Evolutionary conservation across 2,888 invertebrate genomes (phyloP), one percentile per base, ranked within the genome.

Genomic region (Tenthredo mesomela): DNA sequence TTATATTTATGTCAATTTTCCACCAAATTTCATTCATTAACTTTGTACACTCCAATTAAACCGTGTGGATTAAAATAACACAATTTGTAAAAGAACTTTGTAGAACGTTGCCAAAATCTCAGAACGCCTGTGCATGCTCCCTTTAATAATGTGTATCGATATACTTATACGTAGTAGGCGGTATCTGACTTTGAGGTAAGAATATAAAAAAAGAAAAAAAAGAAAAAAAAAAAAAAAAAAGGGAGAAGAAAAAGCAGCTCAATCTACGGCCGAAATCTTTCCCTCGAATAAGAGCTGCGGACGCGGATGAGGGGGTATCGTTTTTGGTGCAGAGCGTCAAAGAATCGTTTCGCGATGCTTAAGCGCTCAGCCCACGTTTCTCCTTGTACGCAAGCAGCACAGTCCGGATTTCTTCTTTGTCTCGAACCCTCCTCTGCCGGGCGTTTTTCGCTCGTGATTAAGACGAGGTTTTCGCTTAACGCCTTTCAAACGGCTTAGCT

Each of bases 381-480:
- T 73, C 25, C 47, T n/a, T 77, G 77, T 77, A 77, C 61, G 67
- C 67, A 67, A 25, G 67, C 12, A 67, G 67, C 67, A 67, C 47
- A 54, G 47, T 54, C 47, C 77, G 77, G 77, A 54, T 58, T 80
- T 80, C 80, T 65, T 80, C 80, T 80, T 80, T 80, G 80, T 80
- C 65, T 65, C 65, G 80, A 65, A 80, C 58, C 80, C 80, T 80
- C 65, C 29, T 21, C 61, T 7, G 33, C 50, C 54, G n/a, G 25
- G 54, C 61, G 61, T 58, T 77, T 18, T 65, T 80, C 61, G 80
- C 80, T 80, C 61, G 65, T 65, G 80, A 80, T 80, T 80, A 80
- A 80, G 80, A 80, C 80, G 65, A 80, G 80, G 61, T 61, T 80
- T 78, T 80, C 80, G 80, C 80, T 80, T 80, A 58, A 65, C 80